Evolutionary conservation across 1,140 invertebrate species (phyloP), one percentile per base, ranked within the genome.

Genomic region (Eulimnadia texana): DNA sequence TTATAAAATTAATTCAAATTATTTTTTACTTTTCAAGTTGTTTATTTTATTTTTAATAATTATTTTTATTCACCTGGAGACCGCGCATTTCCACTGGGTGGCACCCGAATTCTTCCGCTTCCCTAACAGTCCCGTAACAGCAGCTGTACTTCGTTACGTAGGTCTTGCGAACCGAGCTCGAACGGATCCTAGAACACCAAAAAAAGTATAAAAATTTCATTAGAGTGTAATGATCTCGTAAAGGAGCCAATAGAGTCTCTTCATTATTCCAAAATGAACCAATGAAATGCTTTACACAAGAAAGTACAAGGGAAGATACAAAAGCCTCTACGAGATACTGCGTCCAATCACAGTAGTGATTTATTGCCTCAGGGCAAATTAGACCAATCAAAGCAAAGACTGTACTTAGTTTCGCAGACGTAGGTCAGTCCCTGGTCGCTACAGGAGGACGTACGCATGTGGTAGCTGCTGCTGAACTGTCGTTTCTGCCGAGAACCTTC

Each of bases 81-180:
- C 55, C 29, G 29, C 55, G 55, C 55, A 57, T 19, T 20, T 57
- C 55, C 24, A 57, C 55, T 78, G 73, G 64, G 69, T 65, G 68
- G 29, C 78, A 76, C 63, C 72, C 70, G 66, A 71, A 66, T 16
- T 71, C 70, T 25, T 72, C 73, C 6, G 70, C 67, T 56, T 72
- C 68, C 60, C 78, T 72, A 59, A 72, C 69, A 69, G 73, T 81
- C 20, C 80, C 80, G 63, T 80, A 75, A 65, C 81, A 82, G 65
- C 81, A 82, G 67, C 80, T 78, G 58, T 80, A 79, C 51, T 74
- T 78, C 58, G 79, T 69, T 13, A 73, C 74, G 62, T 78, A 68
- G 20, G 78, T 81, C 69, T 79, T 80, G 64, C 76, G 73, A 23
- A 78, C 74, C 52, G 78, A 78, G 66, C 78, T 76, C 64, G 77